phyloP scores from a whole-genome alignment of 2,797 vertebrate genomes.

The Nannoperca australis region DNA sequence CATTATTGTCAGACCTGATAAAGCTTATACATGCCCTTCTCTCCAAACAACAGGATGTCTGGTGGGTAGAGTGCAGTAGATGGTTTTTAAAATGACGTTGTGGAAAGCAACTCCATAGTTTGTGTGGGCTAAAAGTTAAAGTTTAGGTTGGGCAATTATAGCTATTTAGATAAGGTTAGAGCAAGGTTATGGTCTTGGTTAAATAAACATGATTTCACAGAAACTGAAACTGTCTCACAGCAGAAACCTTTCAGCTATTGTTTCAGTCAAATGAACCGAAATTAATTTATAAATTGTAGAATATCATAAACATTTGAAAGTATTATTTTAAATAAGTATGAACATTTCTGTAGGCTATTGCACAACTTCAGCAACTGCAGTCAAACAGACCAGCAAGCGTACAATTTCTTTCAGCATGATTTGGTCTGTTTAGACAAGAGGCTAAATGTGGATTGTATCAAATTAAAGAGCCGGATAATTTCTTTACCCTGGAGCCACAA shows the following conservation, averaged over 20 bases:
- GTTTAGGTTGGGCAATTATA: neutral
- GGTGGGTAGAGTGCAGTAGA: neutral
- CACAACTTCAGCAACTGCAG: conserved; percentile 10
- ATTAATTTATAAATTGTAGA: neutral
- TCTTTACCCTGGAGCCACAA: neutral
- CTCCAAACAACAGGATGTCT: neutral
- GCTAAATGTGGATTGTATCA: neutral
- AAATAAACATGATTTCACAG: conserved; percentile 2
- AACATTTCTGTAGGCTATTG: conserved; percentile 3
- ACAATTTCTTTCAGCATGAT: neutral
- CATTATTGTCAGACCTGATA: neutral
- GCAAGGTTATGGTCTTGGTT: conserved; percentile 7
- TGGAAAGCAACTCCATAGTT: neutral
- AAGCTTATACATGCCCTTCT: neutral
- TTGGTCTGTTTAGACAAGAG: conserved; percentile 3
- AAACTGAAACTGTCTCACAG: neutral
- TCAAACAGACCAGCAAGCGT: neutral
- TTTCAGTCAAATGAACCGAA: neutral
- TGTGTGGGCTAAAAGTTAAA: conserved; percentile 4
- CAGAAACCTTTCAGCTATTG: neutral
- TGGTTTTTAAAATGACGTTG: neutral
- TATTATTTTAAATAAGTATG: neutral
- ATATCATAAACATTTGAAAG: neutral
- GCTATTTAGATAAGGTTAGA: neutral
- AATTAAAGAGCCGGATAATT: neutral